phyloP scores from a whole-genome alignment of 2,113 vertebrate genomes.

The Engystomops pustulosus region DNA sequence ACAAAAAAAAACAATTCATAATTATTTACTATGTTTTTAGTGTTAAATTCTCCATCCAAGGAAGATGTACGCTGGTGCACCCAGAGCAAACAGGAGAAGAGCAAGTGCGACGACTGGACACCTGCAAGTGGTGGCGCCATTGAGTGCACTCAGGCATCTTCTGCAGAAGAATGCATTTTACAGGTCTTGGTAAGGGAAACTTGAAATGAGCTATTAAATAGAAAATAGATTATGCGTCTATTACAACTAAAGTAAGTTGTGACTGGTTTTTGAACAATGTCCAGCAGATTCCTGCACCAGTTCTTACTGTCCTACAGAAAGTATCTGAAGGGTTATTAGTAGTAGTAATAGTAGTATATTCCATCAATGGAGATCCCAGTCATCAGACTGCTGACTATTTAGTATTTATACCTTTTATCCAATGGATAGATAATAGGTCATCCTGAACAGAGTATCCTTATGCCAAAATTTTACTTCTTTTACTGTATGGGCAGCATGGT shows the following conservation, averaged over 20 bases:
- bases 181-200: constrained; percentile 79
- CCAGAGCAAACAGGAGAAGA: constrained; percentile 75
- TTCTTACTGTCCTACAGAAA: neutral
- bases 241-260: neutral
- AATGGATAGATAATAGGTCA: too few species aligned
- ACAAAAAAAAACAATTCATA: neutral
- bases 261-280: neutral
- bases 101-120: constrained; percentile 86
- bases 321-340: neutral
- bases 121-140: constrained; percentile 66
- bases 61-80: constrained; percentile 80
- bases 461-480: too few species aligned
- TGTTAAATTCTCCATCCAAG: neutral
- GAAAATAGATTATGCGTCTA: too few species aligned
- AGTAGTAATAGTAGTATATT: too few species aligned
- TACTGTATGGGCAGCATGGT: too few species aligned
- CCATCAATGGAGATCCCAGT: too few species aligned
- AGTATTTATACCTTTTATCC: too few species aligned
- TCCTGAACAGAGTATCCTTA: too few species aligned
- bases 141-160: constrained; percentile 68
- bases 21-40: neutral
- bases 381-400: too few species aligned
- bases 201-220: too few species aligned
- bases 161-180: constrained; percentile 77
- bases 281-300: neutral